Base-by-base conservation (phyloP, 2,888 invertebrate genomes). In the Noctua janthina region DNA sequence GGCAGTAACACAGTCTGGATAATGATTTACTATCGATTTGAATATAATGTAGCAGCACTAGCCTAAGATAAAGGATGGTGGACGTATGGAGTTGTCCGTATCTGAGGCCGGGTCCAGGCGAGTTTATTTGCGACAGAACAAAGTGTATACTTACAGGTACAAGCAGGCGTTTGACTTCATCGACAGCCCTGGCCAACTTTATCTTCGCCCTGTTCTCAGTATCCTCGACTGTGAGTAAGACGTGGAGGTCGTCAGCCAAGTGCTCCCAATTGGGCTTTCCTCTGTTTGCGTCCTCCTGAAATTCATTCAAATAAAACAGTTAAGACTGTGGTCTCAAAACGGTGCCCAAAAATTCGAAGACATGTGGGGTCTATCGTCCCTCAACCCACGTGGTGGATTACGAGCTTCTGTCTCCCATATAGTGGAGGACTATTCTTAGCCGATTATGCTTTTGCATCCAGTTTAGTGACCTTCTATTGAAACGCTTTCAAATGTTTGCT, bases 231-330 rank as follows among this genome's bases (percentile, higher is more conserved):
- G 99, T 99, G 92, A 99, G 98, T 90, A 99, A 97, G 86, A 99
- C 99, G 96, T 99, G 99, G 80, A 99, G 97, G 93, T 99, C 99
- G 95, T 99, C 99, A 91, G 99, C 99, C 94, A 99, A 97, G 95
- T 99, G 99, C 96, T 99, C 99, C 99, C 99, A 99, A 97, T 99
- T 99, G 88, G 99, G 99, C 97, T 99, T 99, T 90, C 99, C 99
- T 95, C 99, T 98, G 97, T 99, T 99, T 93, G 99, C 98, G 95
- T 99, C 99, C 97, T 99, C 99, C 99, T 99, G 97, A 73, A 90
- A 90, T 85, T 78, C 29, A 79, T 83, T 54, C 1, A 78, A 82
- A 81, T 66, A 64, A 74, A 64, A 23, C 51, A 74, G 20, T 74
- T 77, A 56, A 78, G 51, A 20, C 49, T 49, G 13, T 56, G 17